These are phyloP conservation scores for Stegostoma tigrinum DNA, from an alignment of 2,113 vertebrate genomes.

Conservation along the genomic window DNA sequence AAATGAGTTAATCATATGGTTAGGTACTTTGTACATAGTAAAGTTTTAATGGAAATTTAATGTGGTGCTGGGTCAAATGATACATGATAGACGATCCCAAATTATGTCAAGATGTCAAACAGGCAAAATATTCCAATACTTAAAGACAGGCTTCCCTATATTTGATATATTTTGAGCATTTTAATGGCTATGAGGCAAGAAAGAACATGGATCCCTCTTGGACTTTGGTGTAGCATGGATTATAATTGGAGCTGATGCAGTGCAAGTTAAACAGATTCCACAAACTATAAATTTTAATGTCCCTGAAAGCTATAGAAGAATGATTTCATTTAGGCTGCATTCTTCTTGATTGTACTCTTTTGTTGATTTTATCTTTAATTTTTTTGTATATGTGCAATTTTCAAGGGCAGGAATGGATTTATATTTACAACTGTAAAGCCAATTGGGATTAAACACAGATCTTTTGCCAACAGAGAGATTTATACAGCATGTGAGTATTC, in stretches of 20 bases:
- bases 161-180: not conserved
- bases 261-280: not conserved
- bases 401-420: constrained; percentile 6
- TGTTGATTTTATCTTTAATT: constrained; percentile 24
- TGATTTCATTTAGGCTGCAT: not conserved
- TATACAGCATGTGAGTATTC: not conserved
- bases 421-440: not conserved
- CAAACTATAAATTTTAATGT: constrained; percentile 15
- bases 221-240: not conserved
- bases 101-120: constrained; percentile 24
- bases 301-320: not conserved
- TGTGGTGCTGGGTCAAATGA: constrained; percentile 6
- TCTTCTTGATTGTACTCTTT: not conserved
- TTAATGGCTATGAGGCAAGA: not conserved
- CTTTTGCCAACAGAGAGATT: constrained; percentile 21
- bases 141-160: not conserved
- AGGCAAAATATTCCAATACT: constrained; percentile 17
- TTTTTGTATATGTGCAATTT: not conserved
- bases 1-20: constrained; percentile 28
- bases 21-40: constrained; percentile 20
- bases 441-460: constrained; percentile 19
- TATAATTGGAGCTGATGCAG: not conserved
- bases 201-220: not conserved
- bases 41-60: constrained; percentile 30
- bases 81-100: not conserved